Base-by-base conservation (phyloP, 1,140 invertebrate species). In the Lordiphosa clarofinis region DNA sequence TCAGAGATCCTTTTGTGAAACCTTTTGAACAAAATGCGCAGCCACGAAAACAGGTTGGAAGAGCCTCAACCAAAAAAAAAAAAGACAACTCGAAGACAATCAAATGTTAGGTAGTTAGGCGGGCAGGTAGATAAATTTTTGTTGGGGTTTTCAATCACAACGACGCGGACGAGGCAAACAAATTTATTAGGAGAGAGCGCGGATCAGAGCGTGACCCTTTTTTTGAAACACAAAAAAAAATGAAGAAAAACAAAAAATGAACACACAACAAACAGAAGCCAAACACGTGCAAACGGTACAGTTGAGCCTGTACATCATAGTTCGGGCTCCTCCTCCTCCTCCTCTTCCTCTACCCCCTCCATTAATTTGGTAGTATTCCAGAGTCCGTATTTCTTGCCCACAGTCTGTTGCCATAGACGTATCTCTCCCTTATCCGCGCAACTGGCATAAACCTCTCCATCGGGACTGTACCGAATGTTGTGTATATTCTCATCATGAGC, bases 401-500 rank as follows among this genome's bases (percentile, higher is more conserved):
- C 92, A 60, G 93, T 94, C 9, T 95, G 96, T 90, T 97, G 96
- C 96, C 96, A 98, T 38, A 98, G 90, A 69, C 97, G 92, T 38
- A 99, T 91, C 3, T 97, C 98, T 38, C 98, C 98, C 89, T 98
- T 97, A 90, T 97, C 96, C 21, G 96, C 97, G 1, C 97, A 96
- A 62, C 95, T 97, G 8, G 97, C 97, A 89, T 97, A 99, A 42
- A 98, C 89, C 90, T 99, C 97, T 31, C 97, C 97, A 87, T 96
- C 95, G 0, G 95, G 95, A 37, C 95, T 96, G 90, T 98, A 99
- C 62, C 95, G 92, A 37, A 98, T 94, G 88, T 95, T 96, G 87
- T 98, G 97, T 5, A 99, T 94, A 2, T 96, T 96, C 2, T 96
- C 96, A 90, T 98, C 98, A 90, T 99, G 97, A 12, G 97, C 97